These are phyloP conservation scores for Eulemur albifrons DNA, from an alignment of 2,797 vertebrate species.

Conservation along the genomic window DNA sequence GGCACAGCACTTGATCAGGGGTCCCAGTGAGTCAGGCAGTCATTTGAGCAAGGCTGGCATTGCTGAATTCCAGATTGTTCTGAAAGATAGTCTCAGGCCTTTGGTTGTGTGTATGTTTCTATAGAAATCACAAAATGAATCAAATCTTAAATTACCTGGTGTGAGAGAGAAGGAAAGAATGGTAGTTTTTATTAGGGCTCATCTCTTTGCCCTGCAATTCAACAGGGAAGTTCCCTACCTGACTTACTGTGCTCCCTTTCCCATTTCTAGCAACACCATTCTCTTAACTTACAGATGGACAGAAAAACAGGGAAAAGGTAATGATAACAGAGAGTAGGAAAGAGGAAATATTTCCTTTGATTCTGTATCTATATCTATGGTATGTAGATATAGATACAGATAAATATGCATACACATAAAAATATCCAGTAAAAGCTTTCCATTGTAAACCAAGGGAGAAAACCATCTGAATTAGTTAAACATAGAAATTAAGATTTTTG, in stretches of 20 bases:
- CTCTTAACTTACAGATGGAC: neutral
- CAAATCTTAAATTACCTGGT: slow-evolving; percentile 75
- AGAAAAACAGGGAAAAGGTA: neutral
- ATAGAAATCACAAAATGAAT: slow-evolving; percentile 72
- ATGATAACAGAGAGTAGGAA: neutral
- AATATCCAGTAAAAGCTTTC: neutral
- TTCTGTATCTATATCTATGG: neutral
- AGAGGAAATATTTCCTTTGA: neutral
- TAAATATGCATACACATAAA: neutral
- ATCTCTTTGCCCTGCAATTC: slow-evolving; percentile 48
- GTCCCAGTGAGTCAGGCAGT: slow-evolving; percentile 65
- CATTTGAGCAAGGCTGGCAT: slow-evolving; percentile 67
- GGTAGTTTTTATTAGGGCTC: neutral
- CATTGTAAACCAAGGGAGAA: neutral
- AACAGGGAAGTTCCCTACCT: neutral
- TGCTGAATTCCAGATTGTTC: slow-evolving; percentile 72
- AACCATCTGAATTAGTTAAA: neutral
- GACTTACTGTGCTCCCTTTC: too few species aligned
- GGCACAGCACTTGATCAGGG: slow-evolving; percentile 64
- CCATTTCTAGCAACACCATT: neutral
- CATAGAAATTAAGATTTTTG: neutral
- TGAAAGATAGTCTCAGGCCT: slow-evolving; percentile 72
- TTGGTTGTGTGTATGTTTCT: slow-evolving; percentile 74
- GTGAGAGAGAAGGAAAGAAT: neutral
- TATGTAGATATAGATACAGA: neutral